Evolutionary conservation across 2,113 vertebrate genomes (phyloP).

Genomic region (Cryptotis parvus): DNA sequence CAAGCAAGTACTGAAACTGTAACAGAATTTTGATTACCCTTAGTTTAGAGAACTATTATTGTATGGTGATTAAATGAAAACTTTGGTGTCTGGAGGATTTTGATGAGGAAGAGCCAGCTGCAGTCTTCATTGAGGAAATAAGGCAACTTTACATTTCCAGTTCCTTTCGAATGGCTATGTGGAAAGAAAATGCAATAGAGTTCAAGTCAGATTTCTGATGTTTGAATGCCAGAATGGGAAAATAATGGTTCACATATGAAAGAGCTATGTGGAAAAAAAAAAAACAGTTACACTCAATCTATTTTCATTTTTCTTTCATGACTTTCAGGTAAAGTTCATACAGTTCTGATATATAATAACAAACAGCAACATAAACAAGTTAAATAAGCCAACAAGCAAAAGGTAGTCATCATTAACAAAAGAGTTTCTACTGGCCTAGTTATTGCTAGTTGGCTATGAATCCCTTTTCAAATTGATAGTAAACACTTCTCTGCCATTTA

Average conservation of each 20-base stretch:
- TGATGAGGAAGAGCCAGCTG: constrained; percentile 29
- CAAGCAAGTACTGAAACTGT: constrained; percentile 18
- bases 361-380: background rate
- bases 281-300: background rate
- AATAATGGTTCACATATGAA: background rate
- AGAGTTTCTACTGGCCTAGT: background rate
- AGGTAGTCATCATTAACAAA: background rate
- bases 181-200: constrained; percentile 35
- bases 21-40: constrained; percentile 57
- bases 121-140: constrained; percentile 48
- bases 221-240: constrained; percentile 6
- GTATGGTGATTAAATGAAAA: constrained; percentile 69
- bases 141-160: constrained; percentile 23
- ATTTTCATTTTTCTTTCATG: constrained; percentile 54
- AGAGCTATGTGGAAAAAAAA: background rate
- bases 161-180: constrained; percentile 8
- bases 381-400: constrained; percentile 10
- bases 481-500: constrained; percentile 20
- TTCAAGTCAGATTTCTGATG: constrained; percentile 27
- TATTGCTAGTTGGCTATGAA: background rate
- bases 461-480: constrained; percentile 29
- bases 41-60: constrained; percentile 58
- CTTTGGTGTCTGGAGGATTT: constrained; percentile 46
- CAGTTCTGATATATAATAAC: background rate
- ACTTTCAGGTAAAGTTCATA: constrained; percentile 40